Base-by-base conservation (phyloP, 2,113 vertebrate genomes). In the Formicarius rufipectus region DNA sequence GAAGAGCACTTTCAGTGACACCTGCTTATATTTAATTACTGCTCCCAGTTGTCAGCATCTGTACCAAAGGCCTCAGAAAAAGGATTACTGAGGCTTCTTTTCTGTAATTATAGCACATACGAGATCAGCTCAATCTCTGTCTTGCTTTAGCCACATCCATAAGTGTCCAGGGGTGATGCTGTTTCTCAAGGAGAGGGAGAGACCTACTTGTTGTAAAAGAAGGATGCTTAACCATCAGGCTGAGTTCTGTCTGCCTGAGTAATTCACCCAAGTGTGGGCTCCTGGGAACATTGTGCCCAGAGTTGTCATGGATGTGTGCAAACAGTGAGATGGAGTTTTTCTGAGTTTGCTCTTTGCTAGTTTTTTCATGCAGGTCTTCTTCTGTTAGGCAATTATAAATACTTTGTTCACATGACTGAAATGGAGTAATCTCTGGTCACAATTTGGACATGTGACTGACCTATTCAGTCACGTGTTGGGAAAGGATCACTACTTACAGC, bases 371-470 rank as follows among this genome's bases (percentile, higher is more conserved):
- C 60, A 81, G 55, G 39, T 87, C 82, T 79, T 87, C 24, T 73
- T 84, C 69, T 90, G 30, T 71, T 75, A 71, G 35, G 35, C 83
- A 92, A 47, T 84, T 90, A 83, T 49, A 90, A 90, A 67, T 84
- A 23, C 72, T 52, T 87, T 80, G 73, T 92, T 95, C 89, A 92
- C 76, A 9, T 93, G 86, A 90, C 89, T 84, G 69, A 93, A 95
- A 68, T 40, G 68, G 80, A 84, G 76, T 95, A 75, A 84, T 78
- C 80, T 75, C 59, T 84, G 89, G 47, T 80, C 91, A 90, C 83
- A 81, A 21, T 95, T 92, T 87, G 86, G 64, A 74, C 91, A 91
- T 81, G 91, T 96, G 96, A 95, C 93, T 66, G 75, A 66, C 31
- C 69, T 66, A 66, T 8, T 89, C 69, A 39, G 76, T 97, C 96